These are phyloP conservation scores for Oreotrochilus melanogaster DNA, from an alignment of 2,113 vertebrate species.

Conservation along the genomic window DNA sequence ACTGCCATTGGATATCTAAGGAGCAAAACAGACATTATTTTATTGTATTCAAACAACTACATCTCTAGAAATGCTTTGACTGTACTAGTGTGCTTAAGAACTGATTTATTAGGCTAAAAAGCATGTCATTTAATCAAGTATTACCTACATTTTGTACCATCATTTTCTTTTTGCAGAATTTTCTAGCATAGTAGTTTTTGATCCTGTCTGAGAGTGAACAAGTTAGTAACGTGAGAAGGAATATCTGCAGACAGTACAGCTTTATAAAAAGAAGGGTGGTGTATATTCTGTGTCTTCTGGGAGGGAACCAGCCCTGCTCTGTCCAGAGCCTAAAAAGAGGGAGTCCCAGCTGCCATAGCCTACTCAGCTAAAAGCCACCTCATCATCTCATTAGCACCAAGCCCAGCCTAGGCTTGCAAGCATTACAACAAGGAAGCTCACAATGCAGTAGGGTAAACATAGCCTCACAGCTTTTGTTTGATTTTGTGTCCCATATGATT, in stretches of 20 bases:
- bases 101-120: neutral
- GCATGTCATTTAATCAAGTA: neutral
- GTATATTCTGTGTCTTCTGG: neutral
- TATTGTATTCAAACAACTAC: neutral
- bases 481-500: neutral
- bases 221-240: neutral
- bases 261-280: neutral
- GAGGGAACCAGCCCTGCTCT: neutral
- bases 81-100: neutral
- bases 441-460: neutral
- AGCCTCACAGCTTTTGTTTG: neutral
- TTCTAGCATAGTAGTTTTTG: neutral
- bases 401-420: neutral
- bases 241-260: neutral
- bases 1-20: neutral
- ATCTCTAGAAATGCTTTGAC: neutral
- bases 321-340: neutral
- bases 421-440: neutral
- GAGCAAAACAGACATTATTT: neutral
- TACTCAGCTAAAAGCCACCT: neutral
- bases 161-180: neutral
- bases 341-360: neutral
- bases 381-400: neutral
- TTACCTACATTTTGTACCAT: neutral
- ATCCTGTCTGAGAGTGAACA: neutral